Percentiles rank a stretch among this genome's conserved stretches.
Evolutionary conservation across 2,797 vertebrate genomes (phyloP).

Genomic region (Falco concolor): DNA sequence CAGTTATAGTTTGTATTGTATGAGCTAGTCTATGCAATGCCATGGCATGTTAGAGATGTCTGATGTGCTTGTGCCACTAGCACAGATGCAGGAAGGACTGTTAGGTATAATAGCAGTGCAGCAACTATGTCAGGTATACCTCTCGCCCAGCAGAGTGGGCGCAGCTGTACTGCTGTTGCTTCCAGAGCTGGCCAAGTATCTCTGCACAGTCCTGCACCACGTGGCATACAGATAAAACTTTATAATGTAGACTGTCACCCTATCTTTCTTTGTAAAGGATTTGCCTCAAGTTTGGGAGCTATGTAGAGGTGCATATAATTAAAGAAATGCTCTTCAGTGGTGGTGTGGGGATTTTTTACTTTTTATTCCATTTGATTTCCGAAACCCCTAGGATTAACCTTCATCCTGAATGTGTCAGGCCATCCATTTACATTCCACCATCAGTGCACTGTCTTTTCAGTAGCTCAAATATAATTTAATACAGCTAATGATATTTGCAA

Average conservation of each 20-base stretch:
- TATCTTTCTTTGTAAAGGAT: background rate
- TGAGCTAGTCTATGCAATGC: background rate
- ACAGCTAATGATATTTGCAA: background rate
- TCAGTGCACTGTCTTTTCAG: background rate
- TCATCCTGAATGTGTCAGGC: background rate
- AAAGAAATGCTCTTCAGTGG: background rate
- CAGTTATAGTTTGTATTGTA: background rate
- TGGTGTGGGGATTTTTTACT: background rate
- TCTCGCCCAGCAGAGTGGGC: background rate
- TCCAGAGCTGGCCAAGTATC: background rate
- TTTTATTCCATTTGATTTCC: background rate
- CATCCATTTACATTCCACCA: background rate
- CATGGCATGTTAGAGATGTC: background rate
- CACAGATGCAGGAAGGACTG: background rate
- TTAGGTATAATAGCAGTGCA: fast-evolving
- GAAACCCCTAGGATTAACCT: background rate
- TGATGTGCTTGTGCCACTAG: background rate
- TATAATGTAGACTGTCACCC: background rate
- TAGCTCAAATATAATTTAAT: constrained; percentile 7
- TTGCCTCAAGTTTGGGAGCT: background rate
- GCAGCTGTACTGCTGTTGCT: background rate
- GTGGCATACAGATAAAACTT: background rate
- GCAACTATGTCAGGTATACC: background rate
- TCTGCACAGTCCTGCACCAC: background rate
- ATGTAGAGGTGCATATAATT: background rate